phyloP scores from a whole-genome alignment of 1,140 invertebrate species.

The Ectropis grisescens region DNA sequence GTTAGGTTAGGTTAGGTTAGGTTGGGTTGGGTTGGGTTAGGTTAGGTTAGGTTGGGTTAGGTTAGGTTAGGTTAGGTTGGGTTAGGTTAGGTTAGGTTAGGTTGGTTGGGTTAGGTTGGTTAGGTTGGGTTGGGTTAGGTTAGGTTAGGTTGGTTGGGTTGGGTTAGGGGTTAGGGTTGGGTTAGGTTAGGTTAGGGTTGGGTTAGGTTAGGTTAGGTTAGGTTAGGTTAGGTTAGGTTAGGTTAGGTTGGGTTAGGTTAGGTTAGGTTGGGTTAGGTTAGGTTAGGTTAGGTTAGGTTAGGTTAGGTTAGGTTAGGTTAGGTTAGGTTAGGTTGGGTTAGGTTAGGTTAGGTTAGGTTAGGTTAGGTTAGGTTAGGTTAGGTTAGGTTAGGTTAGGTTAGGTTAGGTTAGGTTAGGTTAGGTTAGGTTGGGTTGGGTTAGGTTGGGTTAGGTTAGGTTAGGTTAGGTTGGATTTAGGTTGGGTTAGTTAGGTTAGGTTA shows the following conservation, averaged over 20 bases:
- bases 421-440: slow-evolving; percentile 15
- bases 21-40: slow-evolving; percentile 11
- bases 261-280: slow-evolving; percentile 13
- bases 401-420: slow-evolving; percentile 18
- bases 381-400: slow-evolving; percentile 16
- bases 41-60: slow-evolving; percentile 13
- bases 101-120: too few species aligned
- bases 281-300: slow-evolving; percentile 13
- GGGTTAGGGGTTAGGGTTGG: too few species aligned
- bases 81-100: slow-evolving; percentile 11
- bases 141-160: too few species aligned
- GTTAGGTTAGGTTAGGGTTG: too few species aligned
- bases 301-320: slow-evolving; percentile 8
- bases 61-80: slow-evolving; percentile 16
- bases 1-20: slow-evolving; percentile 10
- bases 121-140: too few species aligned
- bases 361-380: slow-evolving; percentile 14
- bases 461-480: slow-evolving; percentile 14
- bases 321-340: slow-evolving; percentile 7
- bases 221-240: slow-evolving; percentile 9
- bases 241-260: slow-evolving; percentile 16
- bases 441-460: slow-evolving; percentile 16
- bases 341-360: slow-evolving; percentile 14
- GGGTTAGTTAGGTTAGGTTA: slow-evolving; percentile 12
- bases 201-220: slow-evolving; percentile 7